Base-by-base conservation (phyloP, 2,888 invertebrate species). In the Neoitamus cyanurus region DNA sequence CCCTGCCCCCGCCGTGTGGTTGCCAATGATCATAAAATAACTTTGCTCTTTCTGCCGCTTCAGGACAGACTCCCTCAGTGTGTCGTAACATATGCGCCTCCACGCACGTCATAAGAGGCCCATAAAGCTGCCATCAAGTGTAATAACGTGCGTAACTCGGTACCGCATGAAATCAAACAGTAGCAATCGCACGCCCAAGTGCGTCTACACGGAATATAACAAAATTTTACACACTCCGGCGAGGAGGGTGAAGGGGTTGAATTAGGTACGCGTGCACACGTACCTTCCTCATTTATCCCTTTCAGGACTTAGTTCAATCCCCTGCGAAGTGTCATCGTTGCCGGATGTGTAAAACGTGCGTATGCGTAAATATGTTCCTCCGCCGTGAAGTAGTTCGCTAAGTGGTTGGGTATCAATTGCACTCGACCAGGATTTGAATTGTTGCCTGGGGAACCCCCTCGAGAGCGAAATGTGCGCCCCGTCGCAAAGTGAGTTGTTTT, bases 261-360 rank as follows among this genome's bases (percentile, higher is more conserved):
- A 36, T 31, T 46, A 25, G 77, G 77, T 77, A 77, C 77, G 42
- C 25, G 77, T 77, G 73, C 34, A 46, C 36, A 46, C 28, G 46
- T 42, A 77, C 28, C 28, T 28, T 30, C 73, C 73, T 73, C 31
- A 20, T 73, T 36, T 36, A 36, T 36, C 20, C 36, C 58, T 58
- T 58, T 58, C 30, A n/a, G 70, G n/a, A 11, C 11, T 20, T 9
- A 77, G 25, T 46, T 46, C 37, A 77, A 77, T 37, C 31, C 77
- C 77, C 77, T 25, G 77, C 25, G 46, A 46, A 77, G 77, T 77
- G 77, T 77, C 46, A 77, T 42, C 77, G 25, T 42, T 77, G 15
- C 46, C 48, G 80, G 80, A 80, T 80, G 80, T 80, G 80, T 80
- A 80, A 80, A 80, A 80, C 80, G 80, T 80, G 80, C 48, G 80